A percentile compares a stretch with the other conserved stretches of the same genome.
phyloP scores from a whole-genome alignment of 2,888 invertebrate species.

The Megastigmus dorsalis region DNA sequence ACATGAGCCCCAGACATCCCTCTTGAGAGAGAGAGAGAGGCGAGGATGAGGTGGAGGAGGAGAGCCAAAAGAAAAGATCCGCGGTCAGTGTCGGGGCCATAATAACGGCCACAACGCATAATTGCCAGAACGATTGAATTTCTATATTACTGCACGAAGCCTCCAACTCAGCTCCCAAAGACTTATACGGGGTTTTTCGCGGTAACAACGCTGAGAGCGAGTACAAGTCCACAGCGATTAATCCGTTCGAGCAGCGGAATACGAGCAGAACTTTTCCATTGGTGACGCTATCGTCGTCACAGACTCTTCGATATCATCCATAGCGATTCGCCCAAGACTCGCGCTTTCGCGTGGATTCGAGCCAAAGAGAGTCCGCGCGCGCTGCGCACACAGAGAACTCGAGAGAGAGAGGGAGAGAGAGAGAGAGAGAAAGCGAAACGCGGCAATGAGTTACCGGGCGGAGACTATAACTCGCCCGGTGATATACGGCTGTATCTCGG shows the following conservation, averaged over 20 bases:
- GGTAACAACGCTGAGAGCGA: slow-evolving; percentile 27
- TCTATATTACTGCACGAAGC: slow-evolving; percentile 71
- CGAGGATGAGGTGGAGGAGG: slow-evolving; percentile 2
- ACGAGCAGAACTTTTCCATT: too few species aligned
- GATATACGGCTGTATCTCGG: slow-evolving; percentile 74
- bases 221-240: neutral
- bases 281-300: too few species aligned
- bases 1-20: slow-evolving; percentile 45
- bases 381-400: slow-evolving; percentile 55
- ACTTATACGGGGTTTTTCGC: neutral
- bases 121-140: slow-evolving; percentile 73
- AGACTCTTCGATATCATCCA: slow-evolving; percentile 60
- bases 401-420: slow-evolving; percentile 45
- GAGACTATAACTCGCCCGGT: slow-evolving; percentile 73
- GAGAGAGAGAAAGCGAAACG: slow-evolving; percentile 52
- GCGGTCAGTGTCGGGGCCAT: slow-evolving; percentile 62
- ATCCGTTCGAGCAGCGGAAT: too few species aligned
- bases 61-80: slow-evolving; percentile 60
- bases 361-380: slow-evolving; percentile 67
- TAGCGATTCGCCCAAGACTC: slow-evolving; percentile 64
- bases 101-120: slow-evolving; percentile 71
- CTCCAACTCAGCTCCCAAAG: too few species aligned
- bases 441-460: slow-evolving; percentile 73
- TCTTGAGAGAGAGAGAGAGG: slow-evolving; percentile 8
- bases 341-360: slow-evolving; percentile 69